phyloP scores from a whole-genome alignment of 2,797 vertebrate species.

The Leuciscus waleckii region DNA sequence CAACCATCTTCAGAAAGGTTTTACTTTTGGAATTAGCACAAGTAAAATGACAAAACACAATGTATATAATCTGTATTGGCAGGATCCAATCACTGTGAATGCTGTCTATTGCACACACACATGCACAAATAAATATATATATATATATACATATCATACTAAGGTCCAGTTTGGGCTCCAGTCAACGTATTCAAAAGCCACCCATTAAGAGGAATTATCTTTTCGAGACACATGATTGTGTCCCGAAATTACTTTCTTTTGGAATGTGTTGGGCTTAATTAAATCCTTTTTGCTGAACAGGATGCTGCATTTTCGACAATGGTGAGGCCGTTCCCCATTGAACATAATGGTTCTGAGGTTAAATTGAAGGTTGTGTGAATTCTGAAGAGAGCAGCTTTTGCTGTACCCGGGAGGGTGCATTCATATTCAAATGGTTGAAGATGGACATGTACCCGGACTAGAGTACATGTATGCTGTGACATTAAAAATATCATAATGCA shows the following conservation, averaged over 20 bases:
- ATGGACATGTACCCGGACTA: constrained; percentile 38
- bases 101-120: constrained; percentile 53
- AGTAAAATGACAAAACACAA: neutral
- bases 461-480: constrained; percentile 25
- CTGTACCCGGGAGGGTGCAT: constrained; percentile 71
- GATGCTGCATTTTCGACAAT: constrained; percentile 82
- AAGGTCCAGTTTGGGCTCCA: constrained; percentile 72
- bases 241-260: constrained; percentile 81
- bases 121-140: constrained; percentile 20
- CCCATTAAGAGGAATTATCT: constrained; percentile 85
- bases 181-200: constrained; percentile 79
- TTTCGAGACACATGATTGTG: constrained; percentile 81
- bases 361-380: constrained; percentile 82
- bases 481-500: constrained; percentile 1
- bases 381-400: constrained; percentile 69
- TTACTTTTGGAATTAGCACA: neutral
- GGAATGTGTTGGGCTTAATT: constrained; percentile 82
- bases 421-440: constrained; percentile 78
- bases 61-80: neutral
- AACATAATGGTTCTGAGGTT: constrained; percentile 81
- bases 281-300: constrained; percentile 78
- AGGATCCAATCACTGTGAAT: constrained; percentile 37
- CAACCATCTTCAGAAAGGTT: neutral
- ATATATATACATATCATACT: constrained; percentile 64
- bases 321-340: constrained; percentile 74